Evolutionary conservation across 2,888 invertebrate species (phyloP).

Genomic region (Coleophora flavipennella): DNA sequence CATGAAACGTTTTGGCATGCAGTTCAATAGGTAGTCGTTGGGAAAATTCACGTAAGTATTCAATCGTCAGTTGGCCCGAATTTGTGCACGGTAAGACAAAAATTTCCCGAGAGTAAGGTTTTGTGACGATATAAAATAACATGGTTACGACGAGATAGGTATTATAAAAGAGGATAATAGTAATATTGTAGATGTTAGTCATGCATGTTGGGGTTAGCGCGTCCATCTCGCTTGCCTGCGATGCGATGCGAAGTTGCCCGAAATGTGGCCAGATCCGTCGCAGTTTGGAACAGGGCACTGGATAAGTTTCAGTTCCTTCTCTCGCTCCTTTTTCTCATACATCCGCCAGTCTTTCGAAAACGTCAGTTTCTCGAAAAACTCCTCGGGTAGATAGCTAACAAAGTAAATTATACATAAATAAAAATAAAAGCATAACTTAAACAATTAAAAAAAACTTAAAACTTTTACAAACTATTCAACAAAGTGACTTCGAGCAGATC

Average conservation of each 20-base stretch:
- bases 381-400: slow-evolving; percentile 56
- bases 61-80: too few species aligned
- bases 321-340: slow-evolving; percentile 76
- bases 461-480: slow-evolving; percentile 7
- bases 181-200: too few species aligned
- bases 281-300: slow-evolving; percentile 86
- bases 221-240: slow-evolving; percentile 80
- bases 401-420: slow-evolving; percentile 25
- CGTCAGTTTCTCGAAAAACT: slow-evolving; percentile 49
- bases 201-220: slow-evolving; percentile 35
- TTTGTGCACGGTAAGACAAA: too few species aligned
- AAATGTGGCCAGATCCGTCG: slow-evolving; percentile 90
- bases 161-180: too few species aligned
- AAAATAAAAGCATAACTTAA: slow-evolving; percentile 16
- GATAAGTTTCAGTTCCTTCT: slow-evolving; percentile 53
- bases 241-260: slow-evolving; percentile 91
- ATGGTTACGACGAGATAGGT: too few species aligned
- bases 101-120: too few species aligned
- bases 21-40: too few species aligned
- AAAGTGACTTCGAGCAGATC: slow-evolving; percentile 6
- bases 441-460: slow-evolving; percentile 15
- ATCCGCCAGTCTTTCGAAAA: slow-evolving; percentile 71
- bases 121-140: too few species aligned
- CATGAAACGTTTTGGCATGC: too few species aligned
- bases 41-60: too few species aligned